Conservation (phyloP, 2,113 vertebrate genomes). For the Tachycineta bicolor region DNA sequence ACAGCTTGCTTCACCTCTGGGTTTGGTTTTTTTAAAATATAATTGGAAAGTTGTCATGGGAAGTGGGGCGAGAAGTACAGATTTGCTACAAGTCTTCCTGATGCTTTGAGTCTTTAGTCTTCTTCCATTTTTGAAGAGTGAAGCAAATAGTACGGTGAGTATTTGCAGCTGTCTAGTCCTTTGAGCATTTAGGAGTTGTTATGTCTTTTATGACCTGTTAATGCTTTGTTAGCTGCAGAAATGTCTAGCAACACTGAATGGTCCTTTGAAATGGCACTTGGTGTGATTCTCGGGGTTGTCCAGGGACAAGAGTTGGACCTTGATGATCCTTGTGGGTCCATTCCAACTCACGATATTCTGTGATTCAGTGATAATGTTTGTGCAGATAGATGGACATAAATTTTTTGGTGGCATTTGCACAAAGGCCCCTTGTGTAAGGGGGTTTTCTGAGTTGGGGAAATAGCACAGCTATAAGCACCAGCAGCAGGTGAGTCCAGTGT, state of each 20-base stretch:
- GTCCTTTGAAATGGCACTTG: background rate
- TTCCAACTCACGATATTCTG: background rate
- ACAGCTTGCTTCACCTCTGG: background rate
- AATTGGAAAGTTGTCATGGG: background rate
- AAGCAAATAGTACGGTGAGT: background rate
- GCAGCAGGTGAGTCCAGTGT: background rate
- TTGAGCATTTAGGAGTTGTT: background rate
- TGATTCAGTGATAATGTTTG: background rate
- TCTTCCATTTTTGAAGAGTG: background rate
- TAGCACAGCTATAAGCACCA: background rate
- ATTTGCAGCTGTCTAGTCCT: background rate
- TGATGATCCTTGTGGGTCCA: background rate
- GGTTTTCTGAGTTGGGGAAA: background rate
- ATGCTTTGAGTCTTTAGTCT: background rate
- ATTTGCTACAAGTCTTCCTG: background rate
- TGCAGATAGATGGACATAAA: background rate
- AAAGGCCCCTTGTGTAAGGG: background rate
- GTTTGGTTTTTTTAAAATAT: background rate
- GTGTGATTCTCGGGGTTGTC: background rate
- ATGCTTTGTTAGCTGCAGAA: background rate
- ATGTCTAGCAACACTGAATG: background rate
- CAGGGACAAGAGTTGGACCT: background rate
- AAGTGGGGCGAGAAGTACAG: background rate
- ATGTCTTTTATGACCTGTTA: background rate
- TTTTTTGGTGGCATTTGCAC: background rate